Conservation (phyloP, 2,113 vertebrate species). For the Gopherus evgoodei region DNA sequence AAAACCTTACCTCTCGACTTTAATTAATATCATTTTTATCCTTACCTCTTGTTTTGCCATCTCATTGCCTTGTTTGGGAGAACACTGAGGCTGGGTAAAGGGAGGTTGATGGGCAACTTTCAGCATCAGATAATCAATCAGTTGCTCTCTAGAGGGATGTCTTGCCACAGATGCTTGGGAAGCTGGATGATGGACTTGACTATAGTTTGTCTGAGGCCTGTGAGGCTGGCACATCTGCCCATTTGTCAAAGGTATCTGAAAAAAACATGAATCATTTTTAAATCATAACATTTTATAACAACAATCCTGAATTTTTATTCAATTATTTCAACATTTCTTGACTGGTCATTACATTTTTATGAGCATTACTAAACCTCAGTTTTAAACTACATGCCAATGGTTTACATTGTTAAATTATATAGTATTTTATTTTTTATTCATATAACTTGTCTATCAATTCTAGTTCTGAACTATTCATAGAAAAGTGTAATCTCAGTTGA, state of each 20-base stretch:
- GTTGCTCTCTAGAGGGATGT: slow-evolving; percentile 95
- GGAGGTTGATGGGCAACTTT: slow-evolving; percentile 91
- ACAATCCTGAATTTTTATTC: not conserved
- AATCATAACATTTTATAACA: not conserved
- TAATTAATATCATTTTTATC: slow-evolving; percentile 7
- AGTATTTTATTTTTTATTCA: not conserved
- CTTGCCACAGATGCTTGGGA: slow-evolving; percentile 87
- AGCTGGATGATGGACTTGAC: slow-evolving; percentile 82
- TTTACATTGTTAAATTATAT: not conserved
- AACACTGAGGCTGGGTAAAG: slow-evolving; percentile 83
- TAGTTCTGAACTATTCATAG: not conserved
- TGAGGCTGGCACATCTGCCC: slow-evolving; percentile 90
- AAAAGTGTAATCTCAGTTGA: not conserved
- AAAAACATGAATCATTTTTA: slow-evolving; percentile 65
- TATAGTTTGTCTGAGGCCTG: slow-evolving; percentile 87
- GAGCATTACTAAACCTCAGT: not conserved
- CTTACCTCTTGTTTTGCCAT: slow-evolving; percentile 90
- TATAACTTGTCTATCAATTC: not conserved
- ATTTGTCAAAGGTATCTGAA: slow-evolving; percentile 95
- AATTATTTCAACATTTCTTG: slow-evolving; percentile 8
- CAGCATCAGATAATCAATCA: slow-evolving; percentile 97
- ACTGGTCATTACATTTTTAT: not conserved
- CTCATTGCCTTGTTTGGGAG: slow-evolving; percentile 83
- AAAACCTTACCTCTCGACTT: slow-evolving; percentile 20
- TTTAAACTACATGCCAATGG: not conserved